Evolutionary conservation across 2,113 vertebrate species (phyloP), one percentile per base, ranked within the genome.

Genomic region (Gallinago media): DNA sequence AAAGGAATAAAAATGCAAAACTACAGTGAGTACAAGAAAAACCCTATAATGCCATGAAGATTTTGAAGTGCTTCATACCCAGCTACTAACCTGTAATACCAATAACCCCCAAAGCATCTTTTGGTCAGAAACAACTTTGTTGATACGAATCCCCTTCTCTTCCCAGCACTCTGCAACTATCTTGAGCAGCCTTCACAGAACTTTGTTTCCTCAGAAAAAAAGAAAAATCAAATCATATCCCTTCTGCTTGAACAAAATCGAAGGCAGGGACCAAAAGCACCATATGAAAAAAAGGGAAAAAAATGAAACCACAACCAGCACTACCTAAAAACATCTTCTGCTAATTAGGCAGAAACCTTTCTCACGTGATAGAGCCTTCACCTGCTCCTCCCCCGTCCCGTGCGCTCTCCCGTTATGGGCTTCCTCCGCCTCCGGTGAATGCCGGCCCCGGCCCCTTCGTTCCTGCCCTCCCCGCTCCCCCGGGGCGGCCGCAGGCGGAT

Each of bases 371-470:
- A 15, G 11, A 65, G 27, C 31, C 26, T 75, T 54, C 8, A 27
- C 17, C 40, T 16, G 2, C 20, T 66, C 23, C 15, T 40, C 21
- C 16, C 12, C 18, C 0, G 0, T 13, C 18, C 54, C 8, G 0
- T 0, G 2, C 21, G 13, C 40, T 21, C 3, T 4, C 2, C 5
- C 32, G 32, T 20, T 5, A 12, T 1, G 14, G 32, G 13, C 25
- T 59, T 27, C 7, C 22, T 25, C n/a, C 3, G 2, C 8, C 4
- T 8, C 38, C 38, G 38, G 38, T 38, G 4, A 38, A 38, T 38
- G 11, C 12, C 40, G 12, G 40, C 40, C 40, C 40, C 6, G 40
- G 40, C 31, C 23, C 36, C 11, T 7, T 52, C 18, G 5, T 4
- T 5, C 22, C 13, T 6, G 38, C 26, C 2, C 16, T n/a, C 12